Evolutionary conservation across 2,797 vertebrate species (phyloP), one percentile per base, ranked within the genome.

Genomic region (Spinus pinus): DNA sequence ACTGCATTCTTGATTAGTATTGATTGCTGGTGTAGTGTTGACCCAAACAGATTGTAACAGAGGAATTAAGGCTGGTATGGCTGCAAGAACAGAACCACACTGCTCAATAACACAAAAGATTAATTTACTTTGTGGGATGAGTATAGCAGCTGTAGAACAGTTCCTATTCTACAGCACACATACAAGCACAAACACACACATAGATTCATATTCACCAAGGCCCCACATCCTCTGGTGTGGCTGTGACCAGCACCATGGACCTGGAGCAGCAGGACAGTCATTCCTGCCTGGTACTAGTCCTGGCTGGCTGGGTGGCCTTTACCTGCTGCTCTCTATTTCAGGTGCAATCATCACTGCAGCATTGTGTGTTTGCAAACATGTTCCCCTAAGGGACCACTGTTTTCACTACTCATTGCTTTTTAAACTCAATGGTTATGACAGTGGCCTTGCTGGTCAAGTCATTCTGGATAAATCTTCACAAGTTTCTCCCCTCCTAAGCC

Each of bases 1-100:
- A 54, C 54, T 71, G n/a, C 51, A 58, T 95, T 93, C 69, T 81
- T 90, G 82, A 91, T 93, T 82, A 74, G 22, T 86, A 91, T 81
- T 91, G 90, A 93, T 90, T 80, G 72, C 64, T 73, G 65, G 27
- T 64, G 23, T 67, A 57, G 44, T 23, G 18, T 47, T 78, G 56
- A 82, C 51, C 47, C 47, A 86, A 65, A 61, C 24, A 80, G 54
- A 53, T 57, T 35, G 6, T 19, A 70, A 62, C 13, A 82, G n/a
- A 37, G 33, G 57, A 86, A 56, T 81, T 50, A 41, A 81, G 50
- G 47, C 33, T 62, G 20, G 7, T n/a, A 31, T 62, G 39, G 12
- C 42, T 86, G 35, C n/a, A 73, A 50, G 62, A 87, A 30, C 18
- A 70, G 82, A 77, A 56, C 22, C 37, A 31, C 22, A n/a, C 8